Base-by-base conservation (phyloP, 1,140 invertebrate genomes). In the Chymomyza costata region DNA sequence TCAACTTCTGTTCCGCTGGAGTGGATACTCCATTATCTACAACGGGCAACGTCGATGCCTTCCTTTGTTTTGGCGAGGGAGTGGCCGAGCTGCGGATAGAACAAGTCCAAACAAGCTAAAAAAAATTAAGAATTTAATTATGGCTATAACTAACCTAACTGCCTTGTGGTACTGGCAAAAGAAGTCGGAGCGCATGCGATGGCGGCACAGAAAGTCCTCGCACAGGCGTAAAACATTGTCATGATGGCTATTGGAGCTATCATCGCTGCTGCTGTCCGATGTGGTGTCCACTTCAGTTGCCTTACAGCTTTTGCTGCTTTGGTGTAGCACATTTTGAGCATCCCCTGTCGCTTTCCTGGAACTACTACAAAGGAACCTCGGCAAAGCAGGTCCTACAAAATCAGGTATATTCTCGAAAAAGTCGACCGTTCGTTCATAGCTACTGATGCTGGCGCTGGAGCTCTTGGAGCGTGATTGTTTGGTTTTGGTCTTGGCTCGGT, bases 111-210 rank as follows among this genome's bases (percentile, higher is more conserved):
- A 39, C 6, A 39, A 2, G 28, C 32, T n/a, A n/a, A n/a, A n/a
- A n/a, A n/a, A n/a, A n/a, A n/a, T n/a, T n/a, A n/a, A n/a, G n/a
- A n/a, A n/a, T n/a, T n/a, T n/a, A n/a, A n/a, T n/a, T n/a, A n/a
- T n/a, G n/a, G n/a, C n/a, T n/a, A 0, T 21, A n/a, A 48, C 61
- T 53, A 41, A 85, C 84, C 82, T 82, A 44, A 84, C 58, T 17
- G 84, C 82, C 52, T 83, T 85, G 40, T 83, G 84, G 58, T 84
- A 88, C 52, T 87, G 87, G 66, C 90, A 91, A 70, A 91, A 91
- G 63, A 91, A 90, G 45, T 91, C 90, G 0, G 90, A 89, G 32
- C 87, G 87, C 76, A 91, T 91, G 49, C 89, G 86, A 80, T 91
- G 86, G n/a, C 87, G 86, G 47, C 87, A 87, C 3, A 91, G 86